Evolutionary conservation across 2,888 invertebrate genomes (phyloP), one percentile per base, ranked within the genome.

Genomic region (Taphrorychus bicolor): DNA sequence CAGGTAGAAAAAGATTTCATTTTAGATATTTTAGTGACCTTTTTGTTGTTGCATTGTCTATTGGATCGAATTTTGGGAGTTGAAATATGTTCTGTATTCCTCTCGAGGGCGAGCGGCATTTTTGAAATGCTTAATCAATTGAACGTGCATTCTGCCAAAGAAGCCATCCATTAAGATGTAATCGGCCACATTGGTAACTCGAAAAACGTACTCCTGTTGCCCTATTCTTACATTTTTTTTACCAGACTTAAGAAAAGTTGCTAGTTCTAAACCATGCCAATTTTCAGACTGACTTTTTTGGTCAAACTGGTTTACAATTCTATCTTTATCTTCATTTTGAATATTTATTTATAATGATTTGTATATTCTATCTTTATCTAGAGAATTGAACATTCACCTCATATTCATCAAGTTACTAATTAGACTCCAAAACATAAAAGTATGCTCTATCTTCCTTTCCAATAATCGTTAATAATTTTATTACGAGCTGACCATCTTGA

Each of bases 1-100:
- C 70, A 70, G 70, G 70, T 70, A 70, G 69, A 69, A 70, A 70
- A 70, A 70, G 70, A 70, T 70, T 70, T 68, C 68, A 70, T 70
- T 70, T 68, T 59, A 70, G 70, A 70, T 70, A 67, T 64, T 67
- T 64, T 60, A 59, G 23, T 56, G 56, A 65, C 62, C 49, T 57
- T 69, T 63, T 67, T 16, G 53, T 56, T 65, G 42, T 42, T 59
- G 24, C 42, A 65, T 58, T 59, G 59, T 65, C 59, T 65, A 59
- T 59, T 58, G 49, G 49, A 17, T 59, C 41, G 7, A 7, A 45
- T 32, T 32, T 19, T 53, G 53, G 40, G 32, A 32, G 3, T 32
- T 56, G 41, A 32, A 56, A 56, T 54, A 54, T 48, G 32, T 32
- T 32, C 32, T 11, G 32, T 32, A 32, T 32, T 32, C 11, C 11